Percentiles rank a stretch among this genome's conserved stretches.
These are phyloP conservation scores for Stictocephala bisonia DNA, from an alignment of 2,888 invertebrate genomes.

Conservation along the genomic window DNA sequence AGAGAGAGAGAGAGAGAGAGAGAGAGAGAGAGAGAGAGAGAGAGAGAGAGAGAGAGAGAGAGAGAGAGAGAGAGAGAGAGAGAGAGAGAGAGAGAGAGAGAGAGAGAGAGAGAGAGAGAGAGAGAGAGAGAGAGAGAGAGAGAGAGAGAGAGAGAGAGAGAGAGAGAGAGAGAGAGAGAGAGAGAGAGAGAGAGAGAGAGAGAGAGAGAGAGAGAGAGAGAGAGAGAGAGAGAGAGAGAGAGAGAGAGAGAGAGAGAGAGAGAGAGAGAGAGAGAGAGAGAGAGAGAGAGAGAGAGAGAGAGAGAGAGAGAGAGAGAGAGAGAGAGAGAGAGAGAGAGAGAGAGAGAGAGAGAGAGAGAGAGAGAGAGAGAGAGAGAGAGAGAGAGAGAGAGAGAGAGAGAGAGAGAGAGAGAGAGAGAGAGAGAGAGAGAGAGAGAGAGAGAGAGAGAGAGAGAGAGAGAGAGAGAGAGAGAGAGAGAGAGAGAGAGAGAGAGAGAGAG, in stretches of 20 bases:
- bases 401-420: neutral
- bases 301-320: constrained; percentile 15
- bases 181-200: neutral
- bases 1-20: constrained; percentile 10
- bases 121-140: neutral
- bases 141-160: constrained; percentile 50
- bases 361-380: constrained; percentile 52
- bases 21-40: constrained; percentile 8
- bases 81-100: constrained; percentile 44
- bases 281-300: constrained; percentile 26
- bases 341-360: constrained; percentile 20
- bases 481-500: constrained; percentile 3
- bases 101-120: constrained; percentile 4
- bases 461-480: constrained; percentile 4
- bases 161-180: neutral
- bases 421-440: constrained; percentile 8
- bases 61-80: constrained; percentile 8
- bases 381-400: constrained; percentile 50
- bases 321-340: neutral
- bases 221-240: neutral
- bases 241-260: neutral
- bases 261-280: constrained; percentile 19
- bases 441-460: constrained; percentile 2
- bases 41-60: constrained; percentile 11
- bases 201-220: constrained; percentile 17